These are phyloP conservation scores for Barypeithes pellucidus DNA, from an alignment of 2,888 invertebrate species.

Conservation along the genomic window DNA sequence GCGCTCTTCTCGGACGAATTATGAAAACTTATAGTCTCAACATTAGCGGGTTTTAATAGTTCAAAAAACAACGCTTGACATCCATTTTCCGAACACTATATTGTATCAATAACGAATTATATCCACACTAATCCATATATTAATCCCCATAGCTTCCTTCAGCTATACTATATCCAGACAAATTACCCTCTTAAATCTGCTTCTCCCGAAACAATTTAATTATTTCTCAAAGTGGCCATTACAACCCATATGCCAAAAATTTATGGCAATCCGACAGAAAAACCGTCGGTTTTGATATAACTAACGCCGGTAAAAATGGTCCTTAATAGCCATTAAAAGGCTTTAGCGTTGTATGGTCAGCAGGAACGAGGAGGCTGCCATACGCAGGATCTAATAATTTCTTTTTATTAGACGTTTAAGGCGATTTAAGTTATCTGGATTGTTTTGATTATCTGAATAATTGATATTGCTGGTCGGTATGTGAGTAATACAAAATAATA, in stretches of 20 bases:
- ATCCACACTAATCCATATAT: not conserved
- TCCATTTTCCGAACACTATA: too few relatives aligned
- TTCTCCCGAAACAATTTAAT: slow-evolving; percentile 38
- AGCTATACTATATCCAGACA: not conserved
- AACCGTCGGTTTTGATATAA: slow-evolving; percentile 49
- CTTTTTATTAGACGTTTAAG: slow-evolving; percentile 16
- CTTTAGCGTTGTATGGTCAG: slow-evolving; percentile 44
- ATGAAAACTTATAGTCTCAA: too few relatives aligned
- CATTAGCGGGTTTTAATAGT: too few relatives aligned
- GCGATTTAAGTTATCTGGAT: slow-evolving; percentile 12
- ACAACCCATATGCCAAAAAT: slow-evolving; percentile 47
- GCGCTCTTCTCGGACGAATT: too few relatives aligned
- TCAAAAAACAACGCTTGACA: too few relatives aligned
- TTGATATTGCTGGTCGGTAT: not conserved
- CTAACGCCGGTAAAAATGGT: slow-evolving; percentile 45
- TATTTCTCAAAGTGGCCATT: slow-evolving; percentile 42
- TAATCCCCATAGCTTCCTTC: not conserved
- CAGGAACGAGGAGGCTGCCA: slow-evolving; percentile 45
- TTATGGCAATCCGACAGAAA: slow-evolving; percentile 40
- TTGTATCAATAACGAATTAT: too few relatives aligned
- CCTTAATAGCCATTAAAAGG: slow-evolving; percentile 51
- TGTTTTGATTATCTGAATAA: not conserved
- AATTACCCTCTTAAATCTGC: slow-evolving; percentile 12
- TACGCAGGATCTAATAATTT: slow-evolving; percentile 47
- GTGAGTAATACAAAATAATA: too few relatives aligned